Conservation (phyloP, 1,140 invertebrate species). For the Drosophila malerkotliana region DNA sequence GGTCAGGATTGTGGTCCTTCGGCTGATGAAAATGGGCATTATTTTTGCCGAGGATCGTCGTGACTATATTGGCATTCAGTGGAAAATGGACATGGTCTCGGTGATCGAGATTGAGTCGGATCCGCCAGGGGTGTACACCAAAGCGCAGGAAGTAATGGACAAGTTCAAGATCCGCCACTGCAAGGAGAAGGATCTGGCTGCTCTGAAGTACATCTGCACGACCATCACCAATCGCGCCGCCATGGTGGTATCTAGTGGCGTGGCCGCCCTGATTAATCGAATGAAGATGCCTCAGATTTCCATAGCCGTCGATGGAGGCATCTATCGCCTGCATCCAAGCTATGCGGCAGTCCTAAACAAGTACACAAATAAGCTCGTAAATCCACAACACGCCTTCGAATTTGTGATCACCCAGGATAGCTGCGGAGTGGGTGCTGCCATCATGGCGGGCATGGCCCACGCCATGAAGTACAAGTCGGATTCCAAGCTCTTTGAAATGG, state of each 20-base stretch:
- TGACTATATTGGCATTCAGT: conserved; percentile 52
- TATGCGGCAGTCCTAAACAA: conserved; percentile 39
- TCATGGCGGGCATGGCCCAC: conserved; percentile 50
- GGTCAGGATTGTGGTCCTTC: conserved; percentile 84
- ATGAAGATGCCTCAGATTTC: conserved; percentile 94
- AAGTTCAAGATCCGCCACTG: conserved; percentile 92
- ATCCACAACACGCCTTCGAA: conserved; percentile 30
- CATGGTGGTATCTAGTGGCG: conserved; percentile 94
- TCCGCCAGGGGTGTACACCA: conserved; percentile 90
- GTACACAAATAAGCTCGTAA: conserved; percentile 2
- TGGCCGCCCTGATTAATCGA: conserved; percentile 91
- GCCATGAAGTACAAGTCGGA: conserved; percentile 26
- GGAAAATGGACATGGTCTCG: conserved; percentile 94
- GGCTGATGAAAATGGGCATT: conserved; percentile 47
- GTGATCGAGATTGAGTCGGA: conserved; percentile 97
- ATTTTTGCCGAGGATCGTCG: conserved; percentile 42
- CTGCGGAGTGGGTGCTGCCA: conserved; percentile 61
- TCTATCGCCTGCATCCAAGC: conserved; percentile 96
- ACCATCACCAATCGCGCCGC: conserved; percentile 95
- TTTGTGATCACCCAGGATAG: conserved; percentile 58
- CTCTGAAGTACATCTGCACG: conserved; percentile 94
- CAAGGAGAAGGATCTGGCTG: conserved; percentile 93
- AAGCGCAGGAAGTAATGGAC: conserved; percentile 93
- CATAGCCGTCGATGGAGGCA: conserved; percentile 98
- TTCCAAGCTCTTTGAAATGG: conserved; percentile 32